Base-by-base conservation (phyloP, 2,113 vertebrate species). In the Mungos mungo region DNA sequence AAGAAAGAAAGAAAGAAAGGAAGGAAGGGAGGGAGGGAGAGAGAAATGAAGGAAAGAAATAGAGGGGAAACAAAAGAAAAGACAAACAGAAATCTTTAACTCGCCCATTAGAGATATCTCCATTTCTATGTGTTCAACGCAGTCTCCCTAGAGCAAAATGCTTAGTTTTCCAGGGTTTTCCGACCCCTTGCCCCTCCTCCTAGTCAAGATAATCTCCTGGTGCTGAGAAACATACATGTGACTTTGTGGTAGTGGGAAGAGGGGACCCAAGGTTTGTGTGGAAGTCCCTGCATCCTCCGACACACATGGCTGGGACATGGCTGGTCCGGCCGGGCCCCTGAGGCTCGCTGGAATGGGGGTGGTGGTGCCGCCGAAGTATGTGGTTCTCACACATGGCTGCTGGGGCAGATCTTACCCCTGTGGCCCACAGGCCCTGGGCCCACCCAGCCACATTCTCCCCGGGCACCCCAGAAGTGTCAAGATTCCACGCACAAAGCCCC, bases 281-380 rank as follows among this genome's bases (percentile, higher is more conserved):
- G 76, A 7, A 18, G 31, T 23, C 23, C 31, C 35, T 65, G 52
- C 31, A 1, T 31, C 81, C 90, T n/a, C 57, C 52, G 5, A 27
- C 41, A 79, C 74, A 27, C 23, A 12, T 1, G 8, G 12, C 25
- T 14, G 4, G 76, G 29, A 90, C 69, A 74, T 35, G 5, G 50
- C 71, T 71, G 57, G 25, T 54, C 31, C 4, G 0, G 38, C 60
- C 50, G 12, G 18, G 29, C 38, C 66, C 33, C 69, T 52, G 31
- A n/a, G 21, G 21, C 29, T 77, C 6, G 0, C 60, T 25, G 47
- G 12, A 1, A 0, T 47, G n/a, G 21, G 31, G 12, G 3, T 25
- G 63, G 7, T 0, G 12, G 31, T 2, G 19, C 16, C 25, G 35
- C 27, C 85, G 18, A 90, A 66, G 41, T 29, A 3, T 10, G 11